A percentile compares a stretch with the other conserved stretches of the same genome.
These are phyloP conservation scores for Pluvialis apricaria DNA, from an alignment of 2,113 vertebrate genomes.

Conservation along the genomic window DNA sequence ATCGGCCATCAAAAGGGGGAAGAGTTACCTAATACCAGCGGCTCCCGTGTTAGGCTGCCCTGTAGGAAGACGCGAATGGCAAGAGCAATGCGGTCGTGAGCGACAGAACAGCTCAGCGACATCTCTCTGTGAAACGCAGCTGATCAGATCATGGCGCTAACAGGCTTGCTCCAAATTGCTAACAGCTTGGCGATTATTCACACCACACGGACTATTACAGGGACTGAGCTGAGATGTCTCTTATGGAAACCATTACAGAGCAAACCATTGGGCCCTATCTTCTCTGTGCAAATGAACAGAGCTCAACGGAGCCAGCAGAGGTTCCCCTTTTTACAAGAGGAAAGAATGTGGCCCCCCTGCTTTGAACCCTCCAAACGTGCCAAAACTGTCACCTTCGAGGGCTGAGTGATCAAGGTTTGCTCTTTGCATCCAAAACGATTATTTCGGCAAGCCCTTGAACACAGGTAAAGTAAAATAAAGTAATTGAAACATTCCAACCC, in stretches of 20 bases:
- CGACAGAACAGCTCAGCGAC: accelerated
- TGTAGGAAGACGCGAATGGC: background rate
- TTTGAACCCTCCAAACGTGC: background rate
- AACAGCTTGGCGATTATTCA: constrained; percentile 9
- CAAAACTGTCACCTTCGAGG: constrained; percentile 10
- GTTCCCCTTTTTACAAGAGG: background rate
- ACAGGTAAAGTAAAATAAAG: background rate
- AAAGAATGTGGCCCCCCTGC: background rate
- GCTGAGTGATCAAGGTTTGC: background rate
- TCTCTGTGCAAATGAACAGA: background rate
- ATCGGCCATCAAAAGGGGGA: background rate
- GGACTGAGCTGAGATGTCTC: background rate
- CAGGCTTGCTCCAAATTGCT: constrained; percentile 10
- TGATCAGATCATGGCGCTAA: background rate
- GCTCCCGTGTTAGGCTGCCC: accelerated
- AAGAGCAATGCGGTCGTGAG: background rate
- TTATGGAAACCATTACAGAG: constrained; percentile 42
- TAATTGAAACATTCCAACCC: background rate
- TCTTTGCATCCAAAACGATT: background rate
- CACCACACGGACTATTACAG: background rate
- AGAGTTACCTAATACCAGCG: background rate
- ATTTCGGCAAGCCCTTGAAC: background rate
- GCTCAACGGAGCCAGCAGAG: background rate
- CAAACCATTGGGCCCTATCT: background rate
- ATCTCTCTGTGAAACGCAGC: background rate